A percentile compares a stretch with the other conserved stretches of the same genome.
Evolutionary conservation across 2,888 invertebrate species (phyloP).

Genomic region (Drosophila gaucha): DNA sequence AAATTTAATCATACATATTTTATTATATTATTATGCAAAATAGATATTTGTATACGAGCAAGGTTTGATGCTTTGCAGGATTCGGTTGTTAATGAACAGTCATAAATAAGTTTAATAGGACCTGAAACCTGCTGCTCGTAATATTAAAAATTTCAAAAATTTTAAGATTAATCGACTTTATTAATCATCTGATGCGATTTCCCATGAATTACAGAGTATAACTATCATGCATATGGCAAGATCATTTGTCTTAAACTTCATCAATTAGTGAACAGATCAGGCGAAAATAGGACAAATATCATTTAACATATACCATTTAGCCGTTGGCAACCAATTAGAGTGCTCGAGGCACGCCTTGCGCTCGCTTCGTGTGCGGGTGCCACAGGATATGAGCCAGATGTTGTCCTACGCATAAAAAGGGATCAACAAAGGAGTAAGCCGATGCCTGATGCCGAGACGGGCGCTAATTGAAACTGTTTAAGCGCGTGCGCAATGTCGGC

Average conservation of each 20-base stretch:
- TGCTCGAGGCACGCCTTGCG: constrained; percentile 33
- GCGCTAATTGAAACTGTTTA: constrained; percentile 67
- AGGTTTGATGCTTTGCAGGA: too few relatives aligned
- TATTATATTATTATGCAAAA: too few relatives aligned
- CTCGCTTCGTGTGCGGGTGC: constrained; percentile 66
- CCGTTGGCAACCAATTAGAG: constrained; percentile 14
- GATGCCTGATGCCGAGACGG: constrained; percentile 56
- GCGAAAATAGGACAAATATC: background rate
- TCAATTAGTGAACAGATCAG: background rate
- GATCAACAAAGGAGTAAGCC: constrained; percentile 64
- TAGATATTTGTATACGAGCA: too few relatives aligned
- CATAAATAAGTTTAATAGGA: too few relatives aligned
- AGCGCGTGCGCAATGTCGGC: constrained; percentile 61
- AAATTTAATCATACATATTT: too few relatives aligned
- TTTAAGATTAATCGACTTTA: too few relatives aligned
- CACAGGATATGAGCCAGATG: constrained; percentile 69
- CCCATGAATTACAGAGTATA: too few relatives aligned
- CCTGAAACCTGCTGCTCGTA: too few relatives aligned
- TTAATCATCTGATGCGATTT: too few relatives aligned
- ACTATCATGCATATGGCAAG: background rate
- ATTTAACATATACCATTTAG: constrained; percentile 7
- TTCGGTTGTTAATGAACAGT: too few relatives aligned
- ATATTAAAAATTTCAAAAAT: too few relatives aligned
- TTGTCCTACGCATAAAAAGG: constrained; percentile 38
- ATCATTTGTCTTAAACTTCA: background rate